Evolutionary conservation across 2,113 vertebrate genomes (phyloP), one percentile per base, ranked within the genome.

Genomic region (Narcine bancroftii): DNA sequence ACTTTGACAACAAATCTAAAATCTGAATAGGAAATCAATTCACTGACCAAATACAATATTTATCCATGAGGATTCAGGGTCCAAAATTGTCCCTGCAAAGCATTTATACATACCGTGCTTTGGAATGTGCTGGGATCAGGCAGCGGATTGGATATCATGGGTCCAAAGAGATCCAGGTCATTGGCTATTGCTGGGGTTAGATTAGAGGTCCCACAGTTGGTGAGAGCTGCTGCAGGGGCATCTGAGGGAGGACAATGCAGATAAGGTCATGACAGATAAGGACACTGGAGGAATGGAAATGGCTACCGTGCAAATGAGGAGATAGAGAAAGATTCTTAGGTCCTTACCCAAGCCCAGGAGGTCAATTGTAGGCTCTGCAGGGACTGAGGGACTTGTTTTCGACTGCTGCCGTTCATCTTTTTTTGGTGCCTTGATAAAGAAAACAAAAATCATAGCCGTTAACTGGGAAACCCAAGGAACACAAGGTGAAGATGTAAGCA

Each of bases 341-440:
- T 11, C 0, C 19, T 97, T 97, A 99, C 98, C 98, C 92, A 99
- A 96, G 93, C 97, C 98, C 93, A 99, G 94, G 93, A 99, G 95
- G 92, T 99, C 98, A 95, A 98, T 96, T 53, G 98, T 96, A n/a
- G 97, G 95, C 63, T 97, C 97, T 36, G 96, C 94, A 89, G 97
- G 95, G 93, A 95, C 97, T 36, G 97, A 97, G 53, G 97, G 97
- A 93, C 96, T 97, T 95, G 95, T 96, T 93, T 95, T 97, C 75
- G 94, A 94, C 89, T 95, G 96, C 92, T 96, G 97, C 0, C 92
- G 92, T 53, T 97, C 97, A 6, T 98, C 97, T 93, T 96, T 97
- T 94, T 97, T 97, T 95, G 96, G 96, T 92, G 96, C 92, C 76
- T 85, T 56, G 92, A 76, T 65, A 36, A 95, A 96, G 96, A 92